phyloP scores from a whole-genome alignment of 2,797 vertebrate species.

The Remorina albescens region DNA sequence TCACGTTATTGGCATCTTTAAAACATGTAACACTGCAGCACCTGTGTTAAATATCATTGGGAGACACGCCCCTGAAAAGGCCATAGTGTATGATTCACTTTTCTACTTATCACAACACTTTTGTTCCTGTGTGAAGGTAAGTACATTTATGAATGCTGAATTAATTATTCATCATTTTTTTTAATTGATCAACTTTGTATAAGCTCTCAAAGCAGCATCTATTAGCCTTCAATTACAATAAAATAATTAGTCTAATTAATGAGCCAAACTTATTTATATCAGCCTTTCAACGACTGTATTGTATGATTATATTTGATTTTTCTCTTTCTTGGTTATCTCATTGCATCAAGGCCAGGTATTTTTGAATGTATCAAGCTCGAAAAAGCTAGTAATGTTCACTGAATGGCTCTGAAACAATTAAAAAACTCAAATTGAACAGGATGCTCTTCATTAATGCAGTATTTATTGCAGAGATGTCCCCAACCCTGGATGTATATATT shows the following conservation, averaged over 20 bases:
- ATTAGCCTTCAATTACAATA: background rate
- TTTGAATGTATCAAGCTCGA: too few species aligned
- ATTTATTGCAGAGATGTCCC: constrained; percentile 10
- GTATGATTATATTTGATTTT: too few species aligned
- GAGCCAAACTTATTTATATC: background rate
- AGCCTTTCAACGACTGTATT: background rate
- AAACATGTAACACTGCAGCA: too few species aligned
- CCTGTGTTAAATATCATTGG: too few species aligned
- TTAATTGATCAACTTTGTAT: background rate
- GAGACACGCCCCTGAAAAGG: too few species aligned
- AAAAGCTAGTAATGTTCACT: too few species aligned
- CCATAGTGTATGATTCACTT: background rate
- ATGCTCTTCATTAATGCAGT: background rate
- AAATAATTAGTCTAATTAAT: background rate
- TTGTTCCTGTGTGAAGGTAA: background rate
- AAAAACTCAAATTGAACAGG: background rate
- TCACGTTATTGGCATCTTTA: too few species aligned
- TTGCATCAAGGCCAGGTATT: constrained; percentile 15
- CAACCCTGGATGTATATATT: background rate
- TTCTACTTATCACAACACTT: background rate
- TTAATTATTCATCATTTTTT: background rate
- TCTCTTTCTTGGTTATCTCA: background rate
- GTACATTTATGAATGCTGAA: background rate
- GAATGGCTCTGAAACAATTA: background rate
- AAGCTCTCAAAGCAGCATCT: background rate